phyloP scores from a whole-genome alignment of 2,797 vertebrate genomes.

The Synanceia verrucosa region DNA sequence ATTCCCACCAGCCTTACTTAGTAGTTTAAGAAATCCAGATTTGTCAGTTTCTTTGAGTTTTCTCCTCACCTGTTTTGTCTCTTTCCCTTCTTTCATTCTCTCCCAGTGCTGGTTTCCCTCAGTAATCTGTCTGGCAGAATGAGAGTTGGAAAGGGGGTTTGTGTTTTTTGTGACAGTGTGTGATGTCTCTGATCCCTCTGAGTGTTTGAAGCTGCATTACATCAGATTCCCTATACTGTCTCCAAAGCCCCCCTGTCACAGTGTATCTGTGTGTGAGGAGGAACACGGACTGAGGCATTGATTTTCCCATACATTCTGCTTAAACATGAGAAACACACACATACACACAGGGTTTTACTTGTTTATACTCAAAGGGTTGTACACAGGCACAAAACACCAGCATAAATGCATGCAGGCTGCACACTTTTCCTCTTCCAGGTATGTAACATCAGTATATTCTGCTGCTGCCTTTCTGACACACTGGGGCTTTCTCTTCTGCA shows the following conservation, averaged over 20 bases:
- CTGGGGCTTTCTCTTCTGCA: constrained; percentile 61
- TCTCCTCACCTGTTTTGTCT: constrained; percentile 32
- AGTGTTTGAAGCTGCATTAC: constrained; percentile 75
- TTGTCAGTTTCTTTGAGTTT: constrained; percentile 16
- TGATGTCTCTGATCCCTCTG: constrained; percentile 65
- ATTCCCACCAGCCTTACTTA: background rate
- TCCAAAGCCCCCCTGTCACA: constrained; percentile 57
- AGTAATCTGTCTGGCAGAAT: constrained; percentile 56
- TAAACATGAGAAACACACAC: constrained; percentile 34
- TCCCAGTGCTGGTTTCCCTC: constrained; percentile 41
- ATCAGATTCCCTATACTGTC: constrained; percentile 60
- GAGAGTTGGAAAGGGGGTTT: constrained; percentile 40
- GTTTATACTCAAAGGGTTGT: constrained; percentile 1
- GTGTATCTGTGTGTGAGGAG: constrained; percentile 31
- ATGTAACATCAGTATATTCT: constrained; percentile 44
- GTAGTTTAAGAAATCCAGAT: constrained; percentile 7
- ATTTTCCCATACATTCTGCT: constrained; percentile 31
- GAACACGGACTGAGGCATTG: constrained; percentile 16
- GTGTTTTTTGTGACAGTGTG: constrained; percentile 47
- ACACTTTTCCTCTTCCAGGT: constrained; percentile 25
- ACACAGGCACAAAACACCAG: background rate
- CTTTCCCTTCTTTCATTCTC: constrained; percentile 35
- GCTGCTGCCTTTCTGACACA: constrained; percentile 53
- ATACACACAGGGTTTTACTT: background rate
- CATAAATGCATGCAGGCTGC: constrained; percentile 15